Evolutionary conservation across 2,888 invertebrate genomes (phyloP), one percentile per base, ranked within the genome.

Genomic region (Ramazzottius varieornatus): DNA sequence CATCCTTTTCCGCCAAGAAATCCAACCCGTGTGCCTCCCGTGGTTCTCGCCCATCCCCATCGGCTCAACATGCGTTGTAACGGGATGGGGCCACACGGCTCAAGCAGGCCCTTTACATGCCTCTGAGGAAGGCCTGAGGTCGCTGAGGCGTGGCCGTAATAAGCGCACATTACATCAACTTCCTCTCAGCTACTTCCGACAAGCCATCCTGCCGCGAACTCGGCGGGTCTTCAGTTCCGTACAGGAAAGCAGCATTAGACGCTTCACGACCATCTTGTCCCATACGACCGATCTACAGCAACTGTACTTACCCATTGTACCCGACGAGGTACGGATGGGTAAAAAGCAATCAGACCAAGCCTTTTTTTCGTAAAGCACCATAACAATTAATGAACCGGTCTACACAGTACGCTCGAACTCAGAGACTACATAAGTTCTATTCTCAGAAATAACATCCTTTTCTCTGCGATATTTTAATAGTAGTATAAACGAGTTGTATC

Each of bases 281-380:
- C 54, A 54, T 54, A 16, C 54, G 20, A 54, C 54, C 16, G 54
- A 54, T 54, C 29, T 54, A 29, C 54, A 54, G 54, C 54, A 54
- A 24, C 54, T 54, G 16, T 54, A n/a, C 54, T 24, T 54, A n/a
- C 54, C 54, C n/a, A 54, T 54, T 8, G n/a, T 54, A 29, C 54
- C 54, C 20, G 54, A 54, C 54, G 54, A 54, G 54, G 54, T 40
- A 13, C 8, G 40, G n/a, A n/a, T n/a, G n/a, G n/a, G n/a, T n/a
- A n/a, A n/a, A n/a, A n/a, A n/a, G n/a, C n/a, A n/a, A n/a, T n/a
- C n/a, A n/a, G n/a, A n/a, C n/a, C n/a, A n/a, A n/a, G n/a, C n/a
- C n/a, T n/a, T n/a, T n/a, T n/a, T n/a, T n/a, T n/a, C n/a, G n/a
- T n/a, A n/a, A n/a, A n/a, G n/a, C n/a, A n/a, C n/a, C n/a, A n/a